Percentiles rank a stretch among this genome's conserved stretches.
phyloP scores from a whole-genome alignment of 2,113 vertebrate species.

The Equus przewalskii region DNA sequence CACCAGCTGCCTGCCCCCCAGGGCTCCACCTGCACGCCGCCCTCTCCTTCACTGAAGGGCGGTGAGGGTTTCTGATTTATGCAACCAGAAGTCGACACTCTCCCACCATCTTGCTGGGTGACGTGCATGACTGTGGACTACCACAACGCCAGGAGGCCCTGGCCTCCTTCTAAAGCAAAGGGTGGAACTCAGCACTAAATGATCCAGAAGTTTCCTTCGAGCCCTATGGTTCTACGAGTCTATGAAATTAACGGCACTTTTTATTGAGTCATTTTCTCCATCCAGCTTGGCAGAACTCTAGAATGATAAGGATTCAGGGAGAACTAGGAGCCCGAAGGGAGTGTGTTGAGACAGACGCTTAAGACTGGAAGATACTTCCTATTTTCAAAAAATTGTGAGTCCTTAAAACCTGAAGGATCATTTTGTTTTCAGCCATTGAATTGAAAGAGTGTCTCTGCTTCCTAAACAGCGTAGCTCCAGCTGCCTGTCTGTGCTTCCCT shows the following conservation, averaged over 20 bases:
- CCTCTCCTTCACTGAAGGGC: not conserved
- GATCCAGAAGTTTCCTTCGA: not conserved
- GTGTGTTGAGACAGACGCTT: not conserved
- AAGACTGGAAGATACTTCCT: not conserved
- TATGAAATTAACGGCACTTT: conserved; percentile 41
- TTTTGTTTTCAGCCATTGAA: not conserved
- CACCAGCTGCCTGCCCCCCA: too few relatives aligned
- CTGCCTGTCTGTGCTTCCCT: conserved; percentile 39
- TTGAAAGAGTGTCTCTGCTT: not conserved
- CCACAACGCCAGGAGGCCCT: not conserved
- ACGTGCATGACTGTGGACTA: not conserved
- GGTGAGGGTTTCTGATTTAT: not conserved
- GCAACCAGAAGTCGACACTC: not conserved
- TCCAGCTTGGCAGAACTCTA: not conserved
- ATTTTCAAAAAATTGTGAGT: conserved; percentile 42
- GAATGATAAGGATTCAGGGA: conserved; percentile 32
- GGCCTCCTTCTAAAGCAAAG: not conserved
- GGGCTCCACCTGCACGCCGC: too few relatives aligned
- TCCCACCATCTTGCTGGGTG: too few relatives aligned
- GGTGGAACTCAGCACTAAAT: not conserved
- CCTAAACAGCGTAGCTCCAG: not conserved
- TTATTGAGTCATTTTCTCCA: conserved; percentile 16
- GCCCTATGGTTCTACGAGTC: not conserved
- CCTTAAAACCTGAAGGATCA: not conserved
- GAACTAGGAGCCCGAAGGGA: not conserved